Evolutionary conservation across 2,888 invertebrate genomes (phyloP).

Genomic region (Caenorhabditis plicata): DNA sequence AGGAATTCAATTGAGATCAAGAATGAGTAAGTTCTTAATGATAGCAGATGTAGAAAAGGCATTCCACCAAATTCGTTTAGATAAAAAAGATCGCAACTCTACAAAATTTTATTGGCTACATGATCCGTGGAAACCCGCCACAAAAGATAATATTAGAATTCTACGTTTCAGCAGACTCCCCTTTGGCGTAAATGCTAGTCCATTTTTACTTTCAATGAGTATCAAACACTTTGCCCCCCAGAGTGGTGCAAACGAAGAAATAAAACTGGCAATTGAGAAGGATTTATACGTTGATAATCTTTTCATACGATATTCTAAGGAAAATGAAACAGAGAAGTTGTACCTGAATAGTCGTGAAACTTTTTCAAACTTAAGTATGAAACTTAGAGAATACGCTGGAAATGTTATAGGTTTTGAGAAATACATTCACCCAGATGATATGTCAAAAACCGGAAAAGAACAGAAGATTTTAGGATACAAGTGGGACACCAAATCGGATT

Average conservation of each 20-base stretch:
- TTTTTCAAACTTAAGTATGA: not conserved
- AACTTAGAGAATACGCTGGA: not conserved
- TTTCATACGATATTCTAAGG: not conserved
- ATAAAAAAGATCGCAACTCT: not conserved
- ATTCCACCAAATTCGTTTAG: not conserved
- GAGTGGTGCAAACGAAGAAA: too few relatives aligned
- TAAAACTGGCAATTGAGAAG: not conserved
- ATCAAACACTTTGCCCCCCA: too few relatives aligned
- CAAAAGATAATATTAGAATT: not conserved
- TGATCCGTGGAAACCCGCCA: not conserved
- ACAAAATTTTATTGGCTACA: not conserved
- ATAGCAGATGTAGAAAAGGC: constrained; percentile 1
- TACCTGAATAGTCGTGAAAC: not conserved
- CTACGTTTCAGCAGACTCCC: not conserved
- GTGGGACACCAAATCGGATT: not conserved
- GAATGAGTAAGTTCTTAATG: not conserved
- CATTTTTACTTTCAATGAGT: not conserved
- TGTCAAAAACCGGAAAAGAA: not conserved
- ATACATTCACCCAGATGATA: not conserved
- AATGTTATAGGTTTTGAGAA: not conserved
- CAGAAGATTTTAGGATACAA: not conserved
- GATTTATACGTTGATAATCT: not conserved
- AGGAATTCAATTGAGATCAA: not conserved
- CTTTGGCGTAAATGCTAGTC: not conserved
- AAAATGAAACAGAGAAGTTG: not conserved